A percentile compares a stretch with the other conserved stretches of the same genome.
These are phyloP conservation scores for Probosciger aterrimus DNA, from an alignment of 2,113 vertebrate genomes.

Conservation along the genomic window DNA sequence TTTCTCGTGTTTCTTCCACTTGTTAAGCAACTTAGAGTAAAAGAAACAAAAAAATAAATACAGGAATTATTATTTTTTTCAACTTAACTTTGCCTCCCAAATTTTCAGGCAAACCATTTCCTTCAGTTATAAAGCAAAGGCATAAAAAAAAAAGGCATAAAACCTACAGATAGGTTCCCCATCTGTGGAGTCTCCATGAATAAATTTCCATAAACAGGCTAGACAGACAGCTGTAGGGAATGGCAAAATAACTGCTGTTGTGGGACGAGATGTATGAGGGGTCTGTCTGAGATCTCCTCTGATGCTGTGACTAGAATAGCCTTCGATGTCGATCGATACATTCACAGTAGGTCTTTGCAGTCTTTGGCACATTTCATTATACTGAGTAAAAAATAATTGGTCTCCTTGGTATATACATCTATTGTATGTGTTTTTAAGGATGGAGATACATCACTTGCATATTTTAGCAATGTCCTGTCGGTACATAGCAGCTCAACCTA, in stretches of 20 bases:
- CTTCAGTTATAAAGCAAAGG: background rate
- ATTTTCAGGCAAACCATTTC: background rate
- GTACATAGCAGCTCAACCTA: background rate
- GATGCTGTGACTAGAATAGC: background rate
- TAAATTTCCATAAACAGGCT: background rate
- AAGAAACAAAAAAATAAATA: background rate
- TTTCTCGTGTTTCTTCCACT: background rate
- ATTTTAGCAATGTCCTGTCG: background rate
- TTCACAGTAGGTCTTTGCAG: background rate
- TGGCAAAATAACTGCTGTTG: background rate
- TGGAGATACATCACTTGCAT: background rate
- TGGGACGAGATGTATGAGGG: background rate
- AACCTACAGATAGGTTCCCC: background rate
- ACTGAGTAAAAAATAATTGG: background rate
- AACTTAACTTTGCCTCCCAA: background rate
- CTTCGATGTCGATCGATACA: background rate
- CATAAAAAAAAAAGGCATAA: no score
- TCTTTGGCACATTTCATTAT: background rate
- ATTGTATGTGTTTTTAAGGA: constrained; percentile 10
- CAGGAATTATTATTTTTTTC: background rate
- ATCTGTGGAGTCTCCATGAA: background rate
- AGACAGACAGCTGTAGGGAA: background rate
- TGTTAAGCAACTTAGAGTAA: background rate
- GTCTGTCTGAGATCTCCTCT: background rate
- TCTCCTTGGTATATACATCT: background rate